Percentiles rank a stretch among this genome's conserved stretches.
Conservation (phyloP, 2,888 invertebrate genomes). For the Pachymerium ferrugineum region DNA sequence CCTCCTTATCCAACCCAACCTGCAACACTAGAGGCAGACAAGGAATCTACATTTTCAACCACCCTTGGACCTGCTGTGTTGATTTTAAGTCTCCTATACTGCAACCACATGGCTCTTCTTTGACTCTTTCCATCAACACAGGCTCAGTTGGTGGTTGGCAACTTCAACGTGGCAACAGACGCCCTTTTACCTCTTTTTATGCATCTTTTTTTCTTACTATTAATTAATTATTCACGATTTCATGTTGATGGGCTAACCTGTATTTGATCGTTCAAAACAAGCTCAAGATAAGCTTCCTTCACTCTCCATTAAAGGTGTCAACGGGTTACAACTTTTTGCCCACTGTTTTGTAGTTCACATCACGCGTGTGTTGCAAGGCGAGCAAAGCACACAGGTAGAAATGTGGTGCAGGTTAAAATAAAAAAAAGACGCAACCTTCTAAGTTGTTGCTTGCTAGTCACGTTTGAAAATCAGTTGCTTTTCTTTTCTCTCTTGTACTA, state of each 20-base stretch:
- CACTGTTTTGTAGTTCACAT: background rate
- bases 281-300: background rate
- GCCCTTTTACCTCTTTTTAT: too few species aligned
- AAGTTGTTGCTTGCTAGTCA: background rate
- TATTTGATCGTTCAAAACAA: background rate
- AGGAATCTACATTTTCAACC: conserved; percentile 14
- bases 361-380: background rate
- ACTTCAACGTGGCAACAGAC: background rate
- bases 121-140: conserved; percentile 9
- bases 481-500: background rate
- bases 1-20: conserved; percentile 8
- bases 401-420: background rate
- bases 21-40: conserved; percentile 9
- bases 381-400: background rate
- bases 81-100: background rate
- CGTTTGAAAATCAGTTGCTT: conserved; percentile 19
- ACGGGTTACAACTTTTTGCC: conserved; percentile 10
- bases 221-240: conserved; percentile 20
- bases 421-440: background rate
- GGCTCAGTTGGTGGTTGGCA: conserved; percentile 1
- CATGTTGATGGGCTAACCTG: conserved; percentile 5
- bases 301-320: conserved; percentile 9
- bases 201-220: background rate
- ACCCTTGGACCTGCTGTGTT: background rate
- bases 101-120: background rate